Base-by-base conservation (phyloP, 1,140 invertebrate genomes). In the Potamilus streckersoni region DNA sequence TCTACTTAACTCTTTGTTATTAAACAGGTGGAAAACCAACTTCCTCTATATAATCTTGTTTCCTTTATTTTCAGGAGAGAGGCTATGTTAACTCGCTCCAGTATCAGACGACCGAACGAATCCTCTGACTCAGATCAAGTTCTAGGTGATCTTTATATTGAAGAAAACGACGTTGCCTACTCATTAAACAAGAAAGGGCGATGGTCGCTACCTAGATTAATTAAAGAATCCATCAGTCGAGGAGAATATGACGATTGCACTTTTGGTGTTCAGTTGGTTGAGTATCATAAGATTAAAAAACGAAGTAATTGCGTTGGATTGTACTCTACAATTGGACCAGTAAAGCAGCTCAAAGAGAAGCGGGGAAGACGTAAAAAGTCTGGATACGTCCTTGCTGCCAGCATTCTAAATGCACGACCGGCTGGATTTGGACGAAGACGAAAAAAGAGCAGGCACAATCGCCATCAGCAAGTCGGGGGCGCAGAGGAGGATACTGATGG, bases 141-240 rank as follows among this genome's bases (percentile, higher is more conserved):
- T 6, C 19, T 31, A 13, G 19, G 31, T 17, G 16, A 17, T 15
- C 70, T 58, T 6, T 49, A 61, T 11, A 12, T 15, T 31, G 68
- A 68, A 57, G 14, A 59, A n/a, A 69, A 77, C 49, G 23, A 59
- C 19, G 65, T 77, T 4, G 65, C 27, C 57, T 77, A 71, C 23
- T 77, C 75, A 4, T 62, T 77, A 57, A 77, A 77, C 60, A 77
- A 77, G 38, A 66, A 77, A 58, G 15, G 58, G n/a, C 38, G 75
- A 68, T 77, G 75, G 75, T 59, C 67, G 6, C 69, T 77, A 2
- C 75, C 75, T 3, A 38, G 23, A 15, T 23, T 72, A 16, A 19
- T 77, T 5, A 55, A 73, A 20, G 58, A 77, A 8, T 58, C 61
- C 2, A 77, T 77, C 57, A 15, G 62, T 6, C 1, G 19, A 27